These are phyloP conservation scores for Microvelia longipes DNA, from an alignment of 1,140 invertebrate species.

Conservation along the genomic window DNA sequence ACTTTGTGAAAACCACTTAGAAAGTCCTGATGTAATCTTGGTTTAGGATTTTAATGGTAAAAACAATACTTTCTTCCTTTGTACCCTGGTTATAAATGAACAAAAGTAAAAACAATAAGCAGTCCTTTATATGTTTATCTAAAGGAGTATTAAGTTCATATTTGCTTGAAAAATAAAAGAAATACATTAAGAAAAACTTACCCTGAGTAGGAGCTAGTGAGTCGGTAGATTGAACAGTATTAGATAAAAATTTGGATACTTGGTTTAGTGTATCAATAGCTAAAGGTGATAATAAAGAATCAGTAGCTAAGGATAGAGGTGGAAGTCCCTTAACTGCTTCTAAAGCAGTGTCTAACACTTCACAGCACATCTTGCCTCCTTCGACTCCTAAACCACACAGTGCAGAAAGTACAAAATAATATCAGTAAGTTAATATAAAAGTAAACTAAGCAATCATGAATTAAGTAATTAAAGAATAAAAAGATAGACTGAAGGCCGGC, in stretches of 20 bases:
- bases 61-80: too few relatives aligned
- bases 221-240: constrained; percentile 35
- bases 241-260: constrained; percentile 38
- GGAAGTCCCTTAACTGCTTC: constrained; percentile 40
- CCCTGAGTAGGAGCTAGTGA: constrained; percentile 37
- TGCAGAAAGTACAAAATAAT: background rate
- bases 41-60: too few relatives aligned
- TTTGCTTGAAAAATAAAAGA: too few relatives aligned
- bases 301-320: constrained; percentile 42
- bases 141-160: too few relatives aligned
- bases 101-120: too few relatives aligned
- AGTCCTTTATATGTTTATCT: too few relatives aligned
- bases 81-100: too few relatives aligned
- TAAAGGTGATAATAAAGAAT: constrained; percentile 38
- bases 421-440: background rate
- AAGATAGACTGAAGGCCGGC: background rate
- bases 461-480: background rate
- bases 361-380: constrained; percentile 34
- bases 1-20: too few relatives aligned
- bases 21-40: too few relatives aligned
- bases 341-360: constrained; percentile 42
- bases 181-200: too few relatives aligned
- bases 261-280: constrained; percentile 39
- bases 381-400: constrained; percentile 1
- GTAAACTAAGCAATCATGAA: too few relatives aligned